Evolutionary conservation across 2,888 invertebrate species (phyloP).

Genomic region (Leuctra nigra): DNA sequence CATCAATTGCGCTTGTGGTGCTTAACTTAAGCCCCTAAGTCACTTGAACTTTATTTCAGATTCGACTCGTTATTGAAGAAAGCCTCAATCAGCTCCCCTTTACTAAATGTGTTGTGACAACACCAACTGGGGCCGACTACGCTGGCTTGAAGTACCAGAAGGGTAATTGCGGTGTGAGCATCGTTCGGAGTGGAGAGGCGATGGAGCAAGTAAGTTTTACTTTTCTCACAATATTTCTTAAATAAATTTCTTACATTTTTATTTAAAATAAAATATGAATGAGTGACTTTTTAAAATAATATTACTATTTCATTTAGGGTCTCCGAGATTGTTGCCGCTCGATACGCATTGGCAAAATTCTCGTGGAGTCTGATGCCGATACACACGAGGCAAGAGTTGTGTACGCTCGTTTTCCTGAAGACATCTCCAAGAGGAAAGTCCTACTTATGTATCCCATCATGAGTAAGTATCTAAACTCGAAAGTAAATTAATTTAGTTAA

Average conservation of each 20-base stretch:
- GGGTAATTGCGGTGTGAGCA: conserved; percentile 97
- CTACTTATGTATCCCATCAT: conserved; percentile 98
- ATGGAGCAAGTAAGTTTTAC: conserved; percentile 89
- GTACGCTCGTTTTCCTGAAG: conserved; percentile 96
- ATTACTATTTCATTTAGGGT: conserved; percentile 47
- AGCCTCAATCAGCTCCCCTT: conserved; percentile 96
- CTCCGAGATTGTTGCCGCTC: conserved; percentile 95
- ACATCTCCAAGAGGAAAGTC: conserved; percentile 80
- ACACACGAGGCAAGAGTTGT: conserved; percentile 95
- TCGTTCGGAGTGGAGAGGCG: conserved; percentile 89
- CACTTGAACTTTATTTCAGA: conserved; percentile 42
- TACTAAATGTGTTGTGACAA: conserved; percentile 80
- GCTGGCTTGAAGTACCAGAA: conserved; percentile 92
- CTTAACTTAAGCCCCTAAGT: conserved; percentile 7
- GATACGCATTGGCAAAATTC: conserved; percentile 96
- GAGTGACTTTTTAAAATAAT: conserved; percentile 9
- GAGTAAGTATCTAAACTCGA: too few species aligned
- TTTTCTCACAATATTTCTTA: too few species aligned
- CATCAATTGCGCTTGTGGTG: neutral
- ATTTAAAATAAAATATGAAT: too few species aligned
- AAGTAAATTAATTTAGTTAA: too few species aligned
- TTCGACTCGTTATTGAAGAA: conserved; percentile 95
- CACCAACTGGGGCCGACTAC: conserved; percentile 88
- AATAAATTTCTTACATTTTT: too few species aligned
- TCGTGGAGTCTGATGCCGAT: conserved; percentile 93